Evolutionary conservation across 2,113 vertebrate genomes (phyloP).

Genomic region (Rousettus leschenaultii): DNA sequence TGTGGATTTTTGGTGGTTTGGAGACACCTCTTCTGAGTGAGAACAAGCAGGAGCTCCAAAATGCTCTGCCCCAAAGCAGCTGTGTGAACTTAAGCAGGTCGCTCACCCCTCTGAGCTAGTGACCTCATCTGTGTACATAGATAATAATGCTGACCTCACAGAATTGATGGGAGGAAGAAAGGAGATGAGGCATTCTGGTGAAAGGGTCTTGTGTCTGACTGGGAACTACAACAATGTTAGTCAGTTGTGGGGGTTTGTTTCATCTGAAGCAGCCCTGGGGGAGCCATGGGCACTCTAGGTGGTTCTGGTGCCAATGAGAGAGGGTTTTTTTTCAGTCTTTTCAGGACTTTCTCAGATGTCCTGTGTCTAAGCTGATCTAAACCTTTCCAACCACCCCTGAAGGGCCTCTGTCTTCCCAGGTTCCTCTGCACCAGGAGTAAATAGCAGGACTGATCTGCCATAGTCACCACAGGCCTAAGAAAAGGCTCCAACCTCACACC

Average conservation of each 20-base stretch:
- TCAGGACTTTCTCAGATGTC: neutral
- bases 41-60: neutral
- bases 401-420: neutral
- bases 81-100: neutral
- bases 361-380: neutral
- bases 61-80: neutral
- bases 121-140: neutral
- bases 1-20: neutral
- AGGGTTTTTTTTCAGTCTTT: neutral
- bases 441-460: neutral
- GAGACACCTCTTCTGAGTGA: neutral
- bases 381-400: neutral
- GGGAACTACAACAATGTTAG: neutral
- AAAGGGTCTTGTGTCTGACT: neutral
- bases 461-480: neutral
- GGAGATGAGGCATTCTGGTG: neutral
- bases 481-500: neutral
- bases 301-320: neutral
- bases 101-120: neutral
- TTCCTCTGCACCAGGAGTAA: neutral
- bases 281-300: neutral
- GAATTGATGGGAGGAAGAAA: neutral
- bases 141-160: neutral
- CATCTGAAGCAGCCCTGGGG: neutral
- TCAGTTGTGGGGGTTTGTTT: neutral